Base-by-base conservation (phyloP, 2,888 invertebrate species). In the Epinotia nisella region DNA sequence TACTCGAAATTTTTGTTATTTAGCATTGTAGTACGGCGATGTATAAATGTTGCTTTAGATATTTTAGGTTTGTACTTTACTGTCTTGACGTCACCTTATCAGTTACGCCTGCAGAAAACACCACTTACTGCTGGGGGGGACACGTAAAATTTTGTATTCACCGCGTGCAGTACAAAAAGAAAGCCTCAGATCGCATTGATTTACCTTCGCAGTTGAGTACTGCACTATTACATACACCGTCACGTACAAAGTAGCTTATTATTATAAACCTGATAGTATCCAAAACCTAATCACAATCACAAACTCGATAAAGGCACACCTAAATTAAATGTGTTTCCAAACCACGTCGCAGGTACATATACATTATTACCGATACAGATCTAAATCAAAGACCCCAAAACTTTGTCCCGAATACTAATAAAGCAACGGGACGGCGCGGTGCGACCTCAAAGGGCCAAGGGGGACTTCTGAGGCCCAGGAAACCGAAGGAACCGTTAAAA, bases 401-500 rank as follows among this genome's bases (percentile, higher is more conserved):
- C 81, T 90, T 91, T 87, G 87, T 85, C 84, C 83, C 79, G 90
- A 88, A 91, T 91, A 89, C 89, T 89, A 90, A 91, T 90, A 88
- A 75, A 88, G 86, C 82, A 79, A 77, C 79, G 82, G 81, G 75
- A 81, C 82, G 83, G 80, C 78, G 78, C 65, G 76, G 80, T 78
- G 80, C 80, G 81, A 79, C 81, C 81, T 85, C 84, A 86, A 85
- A 86, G 85, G 87, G n/a, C n/a, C 49, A n/a, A n/a, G n/a, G n/a
- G n/a, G n/a, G 49, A 49, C 49, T 81, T 84, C 82, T 82, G 75
- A 75, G 66, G 74, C 75, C 74, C 76, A 76, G 76, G 76, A 75
- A 81, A 80, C 79, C 78, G 78, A 53, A 66, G 66, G 15, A 61
- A 45, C 15, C 24, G 49, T 59, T 73, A 51, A 64, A 73, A 69